Conservation (phyloP, 2,113 vertebrate species). For the Cathartes aura region DNA sequence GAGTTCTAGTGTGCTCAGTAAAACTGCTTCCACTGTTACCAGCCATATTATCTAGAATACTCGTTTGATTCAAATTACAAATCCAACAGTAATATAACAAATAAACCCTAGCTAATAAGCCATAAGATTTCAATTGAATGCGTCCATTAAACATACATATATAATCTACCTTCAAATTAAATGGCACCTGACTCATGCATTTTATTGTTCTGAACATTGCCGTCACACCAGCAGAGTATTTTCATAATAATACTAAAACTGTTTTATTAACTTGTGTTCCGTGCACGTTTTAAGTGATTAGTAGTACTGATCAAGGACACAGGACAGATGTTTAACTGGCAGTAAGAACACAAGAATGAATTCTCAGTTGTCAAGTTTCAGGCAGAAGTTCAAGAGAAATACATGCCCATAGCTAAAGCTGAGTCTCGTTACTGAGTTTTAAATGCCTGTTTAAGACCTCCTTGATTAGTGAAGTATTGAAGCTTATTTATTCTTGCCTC, state of each 20-base stretch:
- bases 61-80: constrained; percentile 2
- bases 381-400: constrained; percentile 24
- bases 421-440: neutral
- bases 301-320: neutral
- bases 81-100: neutral
- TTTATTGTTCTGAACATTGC: neutral
- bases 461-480: neutral
- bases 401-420: neutral
- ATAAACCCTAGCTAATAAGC: neutral
- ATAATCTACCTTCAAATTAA: neutral
- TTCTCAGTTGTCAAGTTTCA: constrained; percentile 23
- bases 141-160: neutral
- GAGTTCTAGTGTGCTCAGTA: neutral
- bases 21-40: neutral
- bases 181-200: neutral
- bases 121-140: neutral
- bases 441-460: neutral
- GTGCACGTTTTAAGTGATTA: neutral
- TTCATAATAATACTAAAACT: neutral
- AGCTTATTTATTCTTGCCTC: neutral
- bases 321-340: constrained; percentile 45
- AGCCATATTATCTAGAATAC: neutral
- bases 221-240: neutral
- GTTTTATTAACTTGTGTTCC: neutral
- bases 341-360: neutral